Base-by-base conservation (phyloP, 2,797 vertebrate genomes). In the Todus mexicanus region DNA sequence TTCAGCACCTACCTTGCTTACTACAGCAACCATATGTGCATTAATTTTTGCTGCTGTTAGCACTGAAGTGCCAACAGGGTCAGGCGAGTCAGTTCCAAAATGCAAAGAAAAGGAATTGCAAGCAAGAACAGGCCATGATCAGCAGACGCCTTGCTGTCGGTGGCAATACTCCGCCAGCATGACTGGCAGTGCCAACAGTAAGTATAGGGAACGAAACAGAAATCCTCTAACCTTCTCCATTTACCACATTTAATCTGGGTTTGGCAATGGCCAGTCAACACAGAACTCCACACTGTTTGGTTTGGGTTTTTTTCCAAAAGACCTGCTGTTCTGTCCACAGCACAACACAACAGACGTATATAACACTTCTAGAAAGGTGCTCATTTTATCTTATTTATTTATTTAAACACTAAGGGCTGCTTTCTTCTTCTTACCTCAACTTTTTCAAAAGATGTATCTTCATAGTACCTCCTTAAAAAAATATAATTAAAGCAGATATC, bases 171-270 rank as follows among this genome's bases (percentile, higher is more conserved):
- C 42, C 3, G 4, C 63, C 56, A 91, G 68, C 23, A 72, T 0
- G 0, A 57, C 42, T 87, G 79, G 66, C 89, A 85, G 48, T 29
- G 40, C 63, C 85, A 88, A 40, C 59, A 85, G 33, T 38, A 70
- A 73, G 16, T 42, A 50, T 2, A 73, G 51, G 60, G 76, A 85
- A 57, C 1, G 13, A 90, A 91, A 69, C 37, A 76, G 76, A 87
- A 95, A 87, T 78, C 76, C 25, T 91, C 59, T 68, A 68, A 20
- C 79, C 61, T 90, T 82, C 89, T 91, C 73, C 42, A n/a, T 74
- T 96, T 92, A 91, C 84, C 26, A 31, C 48, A 57, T 73, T 73
- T 93, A 89, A 91, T 86, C 79, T 37, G n/a, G 23, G 19, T 17
- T 92, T 87, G 71, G 90, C 59, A 87, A 29, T 59, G 76, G 15